phyloP scores from a whole-genome alignment of 2,888 invertebrate genomes.

The Erynnis tages region DNA sequence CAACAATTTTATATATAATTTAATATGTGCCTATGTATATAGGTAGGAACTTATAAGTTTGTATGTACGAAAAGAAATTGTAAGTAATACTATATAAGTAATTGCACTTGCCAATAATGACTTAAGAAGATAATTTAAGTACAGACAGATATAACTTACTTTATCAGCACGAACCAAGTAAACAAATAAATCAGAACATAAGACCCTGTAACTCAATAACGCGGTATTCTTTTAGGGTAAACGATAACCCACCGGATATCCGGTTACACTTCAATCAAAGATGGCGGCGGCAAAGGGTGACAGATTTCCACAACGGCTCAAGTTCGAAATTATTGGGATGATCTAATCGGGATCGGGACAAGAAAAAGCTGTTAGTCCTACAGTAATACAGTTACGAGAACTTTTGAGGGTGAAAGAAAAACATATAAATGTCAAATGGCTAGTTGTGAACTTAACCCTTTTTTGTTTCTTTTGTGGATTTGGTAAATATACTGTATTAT shows the following conservation, averaged over 20 bases:
- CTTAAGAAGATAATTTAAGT: neutral
- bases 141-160: neutral
- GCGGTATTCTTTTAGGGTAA: slow-evolving; percentile 24
- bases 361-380: neutral
- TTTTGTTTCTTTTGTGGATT: no score
- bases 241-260: slow-evolving; percentile 38
- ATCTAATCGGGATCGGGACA: neutral
- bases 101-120: no score
- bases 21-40: no score
- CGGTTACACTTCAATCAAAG: slow-evolving; percentile 40
- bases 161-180: neutral
- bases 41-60: no score
- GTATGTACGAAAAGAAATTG: no score
- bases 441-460: no score
- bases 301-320: slow-evolving; percentile 46
- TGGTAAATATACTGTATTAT: no score
- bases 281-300: slow-evolving; percentile 58
- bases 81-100: no score
- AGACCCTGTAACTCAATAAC: slow-evolving; percentile 24
- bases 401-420: no score
- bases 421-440: no score
- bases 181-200: slow-evolving; percentile 22
- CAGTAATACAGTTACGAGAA: no score
- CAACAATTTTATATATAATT: no score
- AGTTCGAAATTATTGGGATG: slow-evolving; percentile 6